A percentile compares a stretch with the other conserved stretches of the same genome.
Evolutionary conservation across 2,113 vertebrate species (phyloP).

Genomic region (Bostrychus sinensis): DNA sequence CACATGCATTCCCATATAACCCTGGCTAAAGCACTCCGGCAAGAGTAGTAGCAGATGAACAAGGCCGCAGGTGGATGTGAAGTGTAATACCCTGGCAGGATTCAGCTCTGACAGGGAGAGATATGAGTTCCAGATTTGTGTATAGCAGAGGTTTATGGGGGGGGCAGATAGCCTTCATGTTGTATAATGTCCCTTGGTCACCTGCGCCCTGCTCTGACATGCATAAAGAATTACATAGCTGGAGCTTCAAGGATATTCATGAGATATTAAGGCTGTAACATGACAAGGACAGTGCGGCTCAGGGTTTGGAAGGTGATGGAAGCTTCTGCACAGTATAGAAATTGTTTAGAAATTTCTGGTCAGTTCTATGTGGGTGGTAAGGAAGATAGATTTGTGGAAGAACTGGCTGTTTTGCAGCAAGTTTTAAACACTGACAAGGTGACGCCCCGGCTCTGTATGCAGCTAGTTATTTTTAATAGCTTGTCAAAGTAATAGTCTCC

Average conservation of each 20-base stretch:
- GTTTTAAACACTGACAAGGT: not conserved
- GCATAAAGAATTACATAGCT: conserved; percentile 21
- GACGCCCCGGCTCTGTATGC: not conserved
- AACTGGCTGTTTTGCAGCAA: not conserved
- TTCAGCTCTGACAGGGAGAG: conserved; percentile 45
- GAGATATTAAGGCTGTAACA: conserved; percentile 2
- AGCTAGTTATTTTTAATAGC: conserved; percentile 1
- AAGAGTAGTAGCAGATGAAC: conserved; percentile 43
- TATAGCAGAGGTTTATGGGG: not conserved
- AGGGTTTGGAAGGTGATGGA: not conserved
- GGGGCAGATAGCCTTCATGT: conserved; percentile 38
- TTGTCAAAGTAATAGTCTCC: conserved; percentile 6
- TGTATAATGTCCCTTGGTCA: not conserved
- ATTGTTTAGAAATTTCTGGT: no score
- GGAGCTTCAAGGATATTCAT: conserved; percentile 27
- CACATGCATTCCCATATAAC: conserved; percentile 30
- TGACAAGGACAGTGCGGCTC: conserved; percentile 5
- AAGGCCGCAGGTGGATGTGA: conserved; percentile 45
- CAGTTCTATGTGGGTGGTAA: not conserved
- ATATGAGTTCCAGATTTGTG: conserved; percentile 21
- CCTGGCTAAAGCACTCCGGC: conserved; percentile 24
- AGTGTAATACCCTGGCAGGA: conserved; percentile 24
- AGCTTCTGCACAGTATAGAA: not conserved
- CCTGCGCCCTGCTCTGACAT: conserved; percentile 21
- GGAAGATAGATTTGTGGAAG: not conserved